Evolutionary conservation across 2,797 vertebrate genomes (phyloP).

Genomic region (Chiroxiphia lanceolata): DNA sequence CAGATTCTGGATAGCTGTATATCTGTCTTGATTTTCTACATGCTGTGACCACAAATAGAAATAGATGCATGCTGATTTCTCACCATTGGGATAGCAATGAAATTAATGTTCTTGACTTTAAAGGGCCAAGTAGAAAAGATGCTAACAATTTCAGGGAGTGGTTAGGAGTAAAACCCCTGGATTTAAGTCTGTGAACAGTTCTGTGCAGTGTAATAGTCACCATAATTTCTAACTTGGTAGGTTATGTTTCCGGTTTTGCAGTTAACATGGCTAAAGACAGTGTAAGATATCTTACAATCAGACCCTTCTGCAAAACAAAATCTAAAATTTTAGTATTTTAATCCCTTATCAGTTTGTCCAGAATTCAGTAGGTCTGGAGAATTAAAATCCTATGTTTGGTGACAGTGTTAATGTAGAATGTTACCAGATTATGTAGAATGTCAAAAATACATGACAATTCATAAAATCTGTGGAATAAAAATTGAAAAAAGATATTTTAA

Average conservation of each 20-base stretch:
- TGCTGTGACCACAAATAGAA: not conserved
- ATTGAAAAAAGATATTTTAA: accelerated
- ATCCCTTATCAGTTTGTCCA: not conserved
- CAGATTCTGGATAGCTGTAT: not conserved
- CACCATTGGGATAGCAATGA: not conserved
- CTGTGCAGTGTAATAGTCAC: not conserved
- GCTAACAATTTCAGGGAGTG: not conserved
- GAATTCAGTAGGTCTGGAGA: not conserved
- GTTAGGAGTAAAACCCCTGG: not conserved
- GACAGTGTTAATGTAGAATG: not conserved
- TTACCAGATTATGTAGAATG: not conserved
- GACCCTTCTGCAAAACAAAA: not conserved
- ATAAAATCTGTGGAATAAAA: not conserved
- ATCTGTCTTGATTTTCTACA: not conserved
- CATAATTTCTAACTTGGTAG: not conserved
- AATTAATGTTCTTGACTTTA: not conserved
- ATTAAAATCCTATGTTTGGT: not conserved
- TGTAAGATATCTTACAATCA: not conserved
- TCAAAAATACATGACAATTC: not conserved
- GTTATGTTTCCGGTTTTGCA: not conserved
- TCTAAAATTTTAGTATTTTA: not conserved
- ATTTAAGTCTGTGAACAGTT: not conserved
- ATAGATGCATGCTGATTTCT: not conserved
- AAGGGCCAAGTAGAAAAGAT: not conserved
- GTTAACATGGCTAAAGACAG: not conserved